These are phyloP conservation scores for Botia almorhae DNA, from an alignment of 2,797 vertebrate genomes.

Conservation along the genomic window DNA sequence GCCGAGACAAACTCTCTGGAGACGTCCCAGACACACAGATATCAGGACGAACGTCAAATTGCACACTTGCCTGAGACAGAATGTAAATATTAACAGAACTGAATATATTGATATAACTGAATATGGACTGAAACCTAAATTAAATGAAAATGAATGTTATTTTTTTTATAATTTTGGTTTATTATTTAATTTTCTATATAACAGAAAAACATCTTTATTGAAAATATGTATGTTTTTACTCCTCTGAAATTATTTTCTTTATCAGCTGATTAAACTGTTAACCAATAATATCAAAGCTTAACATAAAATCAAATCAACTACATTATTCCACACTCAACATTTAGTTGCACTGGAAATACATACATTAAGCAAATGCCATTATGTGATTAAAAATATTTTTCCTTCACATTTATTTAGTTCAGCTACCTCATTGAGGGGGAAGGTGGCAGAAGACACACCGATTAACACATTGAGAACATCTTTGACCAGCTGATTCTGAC, in stretches of 20 bases:
- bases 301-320: not conserved
- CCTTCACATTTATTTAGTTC: not conserved
- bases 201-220: no score
- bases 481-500: constrained; percentile 87
- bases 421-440: constrained; percentile 90
- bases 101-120: not conserved
- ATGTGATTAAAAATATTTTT: no score
- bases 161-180: not conserved
- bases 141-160: not conserved
- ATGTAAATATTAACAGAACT: not conserved
- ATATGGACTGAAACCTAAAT: not conserved
- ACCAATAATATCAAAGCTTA: not conserved
- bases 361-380: not conserved
- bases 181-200: no score
- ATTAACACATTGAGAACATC: constrained; percentile 93
- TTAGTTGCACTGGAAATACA: no score
- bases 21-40: constrained; percentile 92
- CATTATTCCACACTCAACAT: no score
- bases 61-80: constrained; percentile 73
- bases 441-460: constrained; percentile 90
- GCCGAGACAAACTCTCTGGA: constrained; percentile 87
- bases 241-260: not conserved
- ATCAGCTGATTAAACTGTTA: no score
- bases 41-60: constrained; percentile 86
- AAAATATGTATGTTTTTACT: no score